These are phyloP conservation scores for Morelia viridis DNA, from an alignment of 2,797 vertebrate species.

Conservation along the genomic window DNA sequence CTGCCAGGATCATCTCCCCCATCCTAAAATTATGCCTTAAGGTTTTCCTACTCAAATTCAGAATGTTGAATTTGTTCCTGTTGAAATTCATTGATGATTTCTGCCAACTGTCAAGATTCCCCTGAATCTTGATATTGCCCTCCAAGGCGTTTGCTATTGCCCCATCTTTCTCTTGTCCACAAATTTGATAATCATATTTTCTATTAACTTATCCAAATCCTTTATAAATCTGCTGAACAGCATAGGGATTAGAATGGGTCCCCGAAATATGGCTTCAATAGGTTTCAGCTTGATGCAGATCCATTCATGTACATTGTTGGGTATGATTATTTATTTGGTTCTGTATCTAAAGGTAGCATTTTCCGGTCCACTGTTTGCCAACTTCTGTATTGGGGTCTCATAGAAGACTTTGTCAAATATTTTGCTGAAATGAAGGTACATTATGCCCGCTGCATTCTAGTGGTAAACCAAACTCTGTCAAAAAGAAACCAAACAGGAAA, in stretches of 20 bases:
- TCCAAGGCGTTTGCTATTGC: not conserved
- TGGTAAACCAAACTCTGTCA: not conserved
- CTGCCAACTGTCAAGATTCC: not conserved
- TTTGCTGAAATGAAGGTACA: not conserved
- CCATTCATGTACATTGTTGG: not conserved
- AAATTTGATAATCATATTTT: not conserved
- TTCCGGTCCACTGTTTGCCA: not conserved
- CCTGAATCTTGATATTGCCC: not conserved
- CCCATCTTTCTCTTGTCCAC: not conserved
- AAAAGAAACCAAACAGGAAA: not conserved
- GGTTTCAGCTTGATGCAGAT: not conserved
- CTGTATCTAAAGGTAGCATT: not conserved
- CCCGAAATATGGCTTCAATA: not conserved
- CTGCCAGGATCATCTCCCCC: not conserved
- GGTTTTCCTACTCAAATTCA: not conserved
- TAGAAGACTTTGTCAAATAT: not conserved
- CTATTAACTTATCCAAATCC: not conserved
- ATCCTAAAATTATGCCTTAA: not conserved
- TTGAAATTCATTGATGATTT: not conserved
- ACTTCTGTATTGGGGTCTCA: not conserved
- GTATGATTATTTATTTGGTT: not conserved
- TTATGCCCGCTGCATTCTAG: not conserved
- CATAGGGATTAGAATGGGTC: not conserved
- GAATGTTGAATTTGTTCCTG: not conserved
- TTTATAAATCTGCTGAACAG: not conserved